These are phyloP conservation scores for Diabrotica virgifera DNA, from an alignment of 1,140 invertebrate species.

Conservation along the genomic window DNA sequence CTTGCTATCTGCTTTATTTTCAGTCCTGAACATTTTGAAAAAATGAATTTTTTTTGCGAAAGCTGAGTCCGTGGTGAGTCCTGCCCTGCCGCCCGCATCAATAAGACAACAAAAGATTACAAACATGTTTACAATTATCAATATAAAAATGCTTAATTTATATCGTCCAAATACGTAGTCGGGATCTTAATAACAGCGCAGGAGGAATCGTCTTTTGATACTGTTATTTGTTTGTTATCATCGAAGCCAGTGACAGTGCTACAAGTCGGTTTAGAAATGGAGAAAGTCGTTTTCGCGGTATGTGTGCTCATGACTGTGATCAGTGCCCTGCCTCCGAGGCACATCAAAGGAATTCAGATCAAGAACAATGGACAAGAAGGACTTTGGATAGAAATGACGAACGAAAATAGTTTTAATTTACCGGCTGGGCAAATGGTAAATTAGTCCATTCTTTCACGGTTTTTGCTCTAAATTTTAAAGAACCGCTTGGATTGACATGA, in stretches of 20 bases:
- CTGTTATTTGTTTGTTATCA: neutral
- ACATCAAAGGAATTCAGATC: constrained; percentile 13
- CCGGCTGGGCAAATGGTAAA: constrained; percentile 17
- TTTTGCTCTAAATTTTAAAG: too few species aligned
- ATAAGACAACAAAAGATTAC: constrained; percentile 14
- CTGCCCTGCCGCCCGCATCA: neutral
- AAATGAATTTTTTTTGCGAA: neutral
- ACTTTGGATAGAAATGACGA: constrained; percentile 19
- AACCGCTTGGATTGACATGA: too few species aligned
- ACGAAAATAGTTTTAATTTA: constrained; percentile 16
- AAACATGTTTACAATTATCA: constrained; percentile 14
- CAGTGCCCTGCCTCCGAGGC: neutral
- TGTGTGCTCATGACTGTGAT: constrained; percentile 4
- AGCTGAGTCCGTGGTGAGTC: neutral
- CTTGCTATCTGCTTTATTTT: too few species aligned
- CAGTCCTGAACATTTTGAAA: too few species aligned
- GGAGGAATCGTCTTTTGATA: neutral
- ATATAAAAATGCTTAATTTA: constrained; percentile 16
- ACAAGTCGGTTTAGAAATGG: neutral
- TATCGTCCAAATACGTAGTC: constrained; percentile 14
- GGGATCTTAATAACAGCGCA: neutral
- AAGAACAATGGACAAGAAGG: constrained; percentile 11
- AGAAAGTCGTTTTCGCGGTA: neutral
- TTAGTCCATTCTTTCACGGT: too few species aligned
- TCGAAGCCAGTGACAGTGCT: neutral